Percentiles rank a stretch among this genome's conserved stretches.
These are phyloP conservation scores for Danio jaintianensis DNA, from an alignment of 2,797 vertebrate genomes.

Conservation along the genomic window DNA sequence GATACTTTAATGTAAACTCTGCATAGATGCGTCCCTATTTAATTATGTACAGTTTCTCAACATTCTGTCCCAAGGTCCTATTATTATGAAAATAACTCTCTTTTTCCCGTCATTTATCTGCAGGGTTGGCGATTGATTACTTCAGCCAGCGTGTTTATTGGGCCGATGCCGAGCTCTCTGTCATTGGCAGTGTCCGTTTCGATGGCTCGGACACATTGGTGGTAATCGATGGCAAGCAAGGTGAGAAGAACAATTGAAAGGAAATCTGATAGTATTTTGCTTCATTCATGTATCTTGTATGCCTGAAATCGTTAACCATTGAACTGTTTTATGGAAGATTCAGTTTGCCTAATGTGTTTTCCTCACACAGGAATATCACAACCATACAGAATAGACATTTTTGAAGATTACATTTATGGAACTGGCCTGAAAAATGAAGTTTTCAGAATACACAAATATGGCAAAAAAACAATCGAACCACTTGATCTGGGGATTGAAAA, in stretches of 20 bases:
- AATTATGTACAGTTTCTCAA: background rate
- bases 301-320: background rate
- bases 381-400: constrained; percentile 95
- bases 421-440: constrained; percentile 91
- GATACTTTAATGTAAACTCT: background rate
- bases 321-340: background rate
- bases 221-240: constrained; percentile 89
- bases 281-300: background rate
- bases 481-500: constrained; percentile 88
- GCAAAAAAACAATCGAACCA: constrained; percentile 84
- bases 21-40: background rate
- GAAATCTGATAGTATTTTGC: constrained; percentile 17
- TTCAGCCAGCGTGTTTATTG: constrained; percentile 95
- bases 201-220: constrained; percentile 91
- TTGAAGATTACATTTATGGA: constrained; percentile 98
- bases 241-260: constrained; percentile 72
- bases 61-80: constrained; percentile 45
- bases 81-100: constrained; percentile 69
- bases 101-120: constrained; percentile 63
- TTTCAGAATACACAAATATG: constrained; percentile 94
- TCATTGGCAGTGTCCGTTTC: constrained; percentile 92
- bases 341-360: background rate
- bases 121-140: constrained; percentile 94
- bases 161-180: constrained; percentile 95
- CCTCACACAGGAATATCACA: constrained; percentile 85